These are phyloP conservation scores for Penaeus indicus DNA, from an alignment of 1,140 invertebrate species.

Conservation along the genomic window DNA sequence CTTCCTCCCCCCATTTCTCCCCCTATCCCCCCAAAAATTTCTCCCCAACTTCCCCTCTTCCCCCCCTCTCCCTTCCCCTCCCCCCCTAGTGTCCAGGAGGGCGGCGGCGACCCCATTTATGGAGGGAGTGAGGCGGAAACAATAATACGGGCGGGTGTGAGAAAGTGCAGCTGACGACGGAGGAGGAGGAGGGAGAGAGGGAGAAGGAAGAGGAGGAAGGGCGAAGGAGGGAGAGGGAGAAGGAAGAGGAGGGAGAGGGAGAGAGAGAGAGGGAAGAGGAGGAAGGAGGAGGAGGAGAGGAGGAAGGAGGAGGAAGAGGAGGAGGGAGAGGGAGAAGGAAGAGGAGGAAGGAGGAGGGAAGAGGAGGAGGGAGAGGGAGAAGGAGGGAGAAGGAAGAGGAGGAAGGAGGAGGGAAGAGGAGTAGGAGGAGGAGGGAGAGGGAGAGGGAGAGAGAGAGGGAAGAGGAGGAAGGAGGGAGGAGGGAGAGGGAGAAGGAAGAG, in stretches of 20 bases:
- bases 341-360: no score
- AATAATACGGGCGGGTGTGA: slow-evolving; percentile 34
- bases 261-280: not conserved
- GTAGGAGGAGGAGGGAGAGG: no score
- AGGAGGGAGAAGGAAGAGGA: no score
- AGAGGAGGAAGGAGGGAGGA: no score
- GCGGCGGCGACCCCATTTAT: slow-evolving; percentile 32
- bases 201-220: not conserved
- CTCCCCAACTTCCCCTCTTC: not conserved
- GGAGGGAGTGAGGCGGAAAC: slow-evolving; percentile 34
- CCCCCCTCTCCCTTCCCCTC: not conserved
- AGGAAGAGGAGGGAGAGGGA: not conserved
- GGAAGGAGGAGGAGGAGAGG: not conserved
- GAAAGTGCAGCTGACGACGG: slow-evolving; percentile 15
- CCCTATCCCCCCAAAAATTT: not conserved
- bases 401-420: no score
- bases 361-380: no score
- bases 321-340: not conserved
- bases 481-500: no score
- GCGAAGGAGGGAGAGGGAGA: not conserved
- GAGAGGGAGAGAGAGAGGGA: no score
- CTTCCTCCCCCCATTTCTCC: not conserved
- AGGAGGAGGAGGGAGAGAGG: not conserved
- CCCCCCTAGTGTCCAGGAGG: not conserved
- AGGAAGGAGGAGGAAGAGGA: not conserved